Evolutionary conservation across 2,797 vertebrate genomes (phyloP).

Genomic region (Carduelis carduelis): DNA sequence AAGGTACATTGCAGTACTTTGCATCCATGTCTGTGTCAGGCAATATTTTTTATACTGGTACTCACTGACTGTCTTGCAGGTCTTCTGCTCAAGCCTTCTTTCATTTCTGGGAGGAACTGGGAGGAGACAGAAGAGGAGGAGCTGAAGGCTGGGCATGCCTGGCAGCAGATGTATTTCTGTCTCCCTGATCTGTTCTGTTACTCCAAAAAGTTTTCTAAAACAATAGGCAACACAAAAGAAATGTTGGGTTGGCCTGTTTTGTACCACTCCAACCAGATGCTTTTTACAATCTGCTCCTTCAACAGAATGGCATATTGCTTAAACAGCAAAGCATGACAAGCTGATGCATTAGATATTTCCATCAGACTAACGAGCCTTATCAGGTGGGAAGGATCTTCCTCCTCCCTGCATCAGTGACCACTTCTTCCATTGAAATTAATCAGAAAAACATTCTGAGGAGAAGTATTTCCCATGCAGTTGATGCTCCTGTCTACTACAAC

Average conservation of each 20-base stretch:
- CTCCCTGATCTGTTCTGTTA: background rate
- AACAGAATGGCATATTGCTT: background rate
- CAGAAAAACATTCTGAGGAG: background rate
- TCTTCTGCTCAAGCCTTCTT: background rate
- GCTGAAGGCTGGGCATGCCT: background rate
- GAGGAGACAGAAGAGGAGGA: background rate
- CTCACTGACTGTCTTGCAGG: background rate
- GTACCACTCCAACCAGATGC: background rate
- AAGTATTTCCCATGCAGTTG: background rate
- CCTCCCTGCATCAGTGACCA: background rate
- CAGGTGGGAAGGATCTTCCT: background rate
- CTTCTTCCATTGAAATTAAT: background rate
- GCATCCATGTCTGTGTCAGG: fast-evolving
- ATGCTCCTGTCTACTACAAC: background rate
- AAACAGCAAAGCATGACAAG: background rate
- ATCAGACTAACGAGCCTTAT: fast-evolving
- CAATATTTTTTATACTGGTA: background rate
- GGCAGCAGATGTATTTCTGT: background rate
- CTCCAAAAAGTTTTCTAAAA: background rate
- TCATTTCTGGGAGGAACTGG: background rate
- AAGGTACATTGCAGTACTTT: background rate
- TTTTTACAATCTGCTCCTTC: background rate
- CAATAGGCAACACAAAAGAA: background rate
- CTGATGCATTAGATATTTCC: background rate
- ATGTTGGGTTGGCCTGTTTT: background rate